These are phyloP conservation scores for Penaeus japonicus DNA, from an alignment of 1,140 invertebrate genomes.

Conservation along the genomic window DNA sequence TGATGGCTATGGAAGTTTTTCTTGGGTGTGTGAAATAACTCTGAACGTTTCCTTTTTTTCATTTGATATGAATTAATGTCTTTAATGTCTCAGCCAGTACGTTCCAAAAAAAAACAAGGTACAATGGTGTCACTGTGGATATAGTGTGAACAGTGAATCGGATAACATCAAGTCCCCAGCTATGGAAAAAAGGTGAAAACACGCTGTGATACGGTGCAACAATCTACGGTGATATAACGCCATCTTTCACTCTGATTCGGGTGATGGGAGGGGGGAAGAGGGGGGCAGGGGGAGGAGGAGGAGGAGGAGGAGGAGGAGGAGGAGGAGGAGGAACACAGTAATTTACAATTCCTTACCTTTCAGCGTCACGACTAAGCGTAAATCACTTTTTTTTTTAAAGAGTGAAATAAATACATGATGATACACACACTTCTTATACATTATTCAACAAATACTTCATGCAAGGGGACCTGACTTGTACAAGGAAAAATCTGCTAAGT, in stretches of 20 bases:
- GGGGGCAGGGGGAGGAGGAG: neutral
- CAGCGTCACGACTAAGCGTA: too few species aligned
- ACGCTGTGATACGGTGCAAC: neutral
- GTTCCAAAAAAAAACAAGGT: neutral
- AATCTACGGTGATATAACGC: neutral
- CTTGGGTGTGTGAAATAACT: neutral
- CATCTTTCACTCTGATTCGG: neutral
- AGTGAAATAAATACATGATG: too few species aligned
- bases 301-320: neutral
- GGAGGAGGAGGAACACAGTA: neutral
- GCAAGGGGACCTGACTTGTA: too few species aligned
- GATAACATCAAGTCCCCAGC: conserved; percentile 13
- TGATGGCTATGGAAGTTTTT: neutral
- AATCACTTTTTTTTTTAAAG: too few species aligned
- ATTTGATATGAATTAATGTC: too few species aligned
- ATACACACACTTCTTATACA: too few species aligned
- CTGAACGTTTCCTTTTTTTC: too few species aligned
- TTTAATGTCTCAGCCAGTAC: neutral
- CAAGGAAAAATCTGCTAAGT: too few species aligned
- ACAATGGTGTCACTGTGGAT: neutral
- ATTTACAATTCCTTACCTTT: too few species aligned
- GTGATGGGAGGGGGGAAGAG: neutral
- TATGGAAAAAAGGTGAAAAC: neutral
- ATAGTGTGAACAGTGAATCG: too few species aligned
- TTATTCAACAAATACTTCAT: too few species aligned